Base-by-base conservation (phyloP, 2,888 invertebrate genomes). In the Hyppa rectilinea region DNA sequence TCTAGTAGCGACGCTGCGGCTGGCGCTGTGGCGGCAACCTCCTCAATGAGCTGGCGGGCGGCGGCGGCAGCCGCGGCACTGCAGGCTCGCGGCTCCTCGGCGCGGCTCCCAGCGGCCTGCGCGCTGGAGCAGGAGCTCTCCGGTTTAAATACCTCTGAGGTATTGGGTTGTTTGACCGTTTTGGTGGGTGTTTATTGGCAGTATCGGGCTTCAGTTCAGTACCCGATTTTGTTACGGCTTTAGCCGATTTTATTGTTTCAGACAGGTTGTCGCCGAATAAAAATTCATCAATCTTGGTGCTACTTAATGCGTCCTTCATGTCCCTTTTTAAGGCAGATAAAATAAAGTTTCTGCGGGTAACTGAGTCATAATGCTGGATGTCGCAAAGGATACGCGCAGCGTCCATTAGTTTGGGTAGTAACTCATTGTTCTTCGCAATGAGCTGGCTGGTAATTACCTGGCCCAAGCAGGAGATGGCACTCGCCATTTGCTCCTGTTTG, bases 71-170 rank as follows among this genome's bases (percentile, higher is more conserved):
- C 31, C n/a, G n/a, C 23, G 23, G 17, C 23, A 34, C 23, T 56
- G 52, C n/a, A 10, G 52, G 52, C 52, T 17, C 38, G 40, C 58
- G 29, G 29, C 58, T 58, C 58, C 58, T 58, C 2, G 47, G 20
- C n/a, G 40, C 20, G 58, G 58, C 58, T 58, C 3, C 58, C 29
- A 29, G 58, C 29, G 58, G 43, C 58, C 47, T 36, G 47, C 60
- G 60, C 47, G 60, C 60, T 34, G 34, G 60, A 23, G 60, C 60
- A 47, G 60, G 47, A 60, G 60, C 36, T 60, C 47, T 34, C 17
- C 47, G 60, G 60, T 60, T 60, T 60, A 60, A 60, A 49, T 60
- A 26, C 23, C 36, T 58, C 29, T 40, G 29, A 29, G 29, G 20
- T 20, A 31, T 31, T 52, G 20, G 31, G 20, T 29, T 52, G 20